Base-by-base conservation (phyloP, 2,113 vertebrate species). In the Eurystomus gularis region DNA sequence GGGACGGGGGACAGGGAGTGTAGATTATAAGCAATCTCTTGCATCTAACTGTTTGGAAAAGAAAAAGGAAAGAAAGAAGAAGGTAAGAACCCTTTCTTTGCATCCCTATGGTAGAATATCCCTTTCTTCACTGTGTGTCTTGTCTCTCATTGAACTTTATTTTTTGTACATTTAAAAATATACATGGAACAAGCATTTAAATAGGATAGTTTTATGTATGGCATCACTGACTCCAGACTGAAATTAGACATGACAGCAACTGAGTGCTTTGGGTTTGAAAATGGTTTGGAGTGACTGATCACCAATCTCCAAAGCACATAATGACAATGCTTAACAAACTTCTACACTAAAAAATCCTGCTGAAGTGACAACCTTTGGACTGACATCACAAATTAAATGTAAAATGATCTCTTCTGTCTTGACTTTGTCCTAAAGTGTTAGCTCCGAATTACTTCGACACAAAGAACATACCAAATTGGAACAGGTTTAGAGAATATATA, bases 401-500 rank as follows among this genome's bases (percentile, higher is more conserved):
- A 78, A 92, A 94, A 89, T 46, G 4, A 29, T 91, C 40, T 80
- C 37, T 89, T 87, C 64, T 87, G 31, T 83, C 58, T 85, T 88
- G 61, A 76, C 65, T 86, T 46, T 86, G 31, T 93, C 44, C 61
- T 49, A n/a, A 88, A 77, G 19, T 17, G 35, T 89, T 87, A 82
- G n/a, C 37, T 87, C 65, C 89, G 87, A 85, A 82, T 84, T 79
- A 17, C 58, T 49, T 3, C 78, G 72, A 79, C 48, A 84, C 37
- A 82, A 62, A 86, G 60, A 81, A 77, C 18, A 28, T 51, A 86
- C 7, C 33, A 79, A 77, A 72, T 54, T 71, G 86, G 78, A 84
- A 44, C 25, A 46, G 21, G 10, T 75, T 88, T 79, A 71, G 55
- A 81, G 44, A 72, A 71, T 52, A 39, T 19, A 73, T 40, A 52